phyloP scores from a whole-genome alignment of 2,888 invertebrate genomes.

The Choreutis nemorana region DNA sequence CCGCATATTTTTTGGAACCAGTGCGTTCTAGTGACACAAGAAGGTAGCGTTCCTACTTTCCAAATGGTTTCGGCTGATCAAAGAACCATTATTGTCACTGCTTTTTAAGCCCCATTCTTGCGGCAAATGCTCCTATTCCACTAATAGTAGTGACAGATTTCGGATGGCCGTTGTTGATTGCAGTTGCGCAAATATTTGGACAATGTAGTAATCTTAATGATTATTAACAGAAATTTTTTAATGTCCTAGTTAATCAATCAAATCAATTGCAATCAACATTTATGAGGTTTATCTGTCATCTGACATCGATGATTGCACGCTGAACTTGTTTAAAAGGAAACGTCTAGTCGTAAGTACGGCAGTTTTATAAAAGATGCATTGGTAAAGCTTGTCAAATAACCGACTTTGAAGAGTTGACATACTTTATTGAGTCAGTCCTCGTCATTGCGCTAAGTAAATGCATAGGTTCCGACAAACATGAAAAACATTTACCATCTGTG shows the following conservation, averaged over 20 bases:
- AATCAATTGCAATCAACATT: conserved; percentile 2
- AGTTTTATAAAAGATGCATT: conserved; percentile 4
- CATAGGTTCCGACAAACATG: neutral
- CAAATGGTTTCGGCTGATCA: conserved; percentile 5
- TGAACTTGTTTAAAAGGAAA: conserved; percentile 1
- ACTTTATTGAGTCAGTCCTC: conserved; percentile 2
- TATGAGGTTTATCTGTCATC: conserved; percentile 4
- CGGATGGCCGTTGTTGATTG: conserved; percentile 4
- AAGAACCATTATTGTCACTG: conserved; percentile 1
- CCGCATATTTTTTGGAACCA: too few relatives aligned
- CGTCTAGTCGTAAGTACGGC: neutral
- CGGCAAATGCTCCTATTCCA: conserved; percentile 6
- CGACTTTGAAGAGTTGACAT: neutral
- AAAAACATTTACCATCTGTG: neutral
- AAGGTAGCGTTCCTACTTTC: too few relatives aligned
- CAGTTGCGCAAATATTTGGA: conserved; percentile 4
- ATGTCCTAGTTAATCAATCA: neutral
- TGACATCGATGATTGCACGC: conserved; percentile 3
- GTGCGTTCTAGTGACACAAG: too few relatives aligned
- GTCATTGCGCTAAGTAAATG: conserved; percentile 5
- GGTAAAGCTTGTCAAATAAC: conserved; percentile 2
- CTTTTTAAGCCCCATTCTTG: conserved; percentile 2
- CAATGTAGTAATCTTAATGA: conserved; percentile 1
- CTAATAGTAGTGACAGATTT: conserved; percentile 3
- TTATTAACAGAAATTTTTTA: conserved; percentile 3